Evolutionary conservation across 2,113 vertebrate genomes (phyloP).

Genomic region (Ceyx melanurus): DNA sequence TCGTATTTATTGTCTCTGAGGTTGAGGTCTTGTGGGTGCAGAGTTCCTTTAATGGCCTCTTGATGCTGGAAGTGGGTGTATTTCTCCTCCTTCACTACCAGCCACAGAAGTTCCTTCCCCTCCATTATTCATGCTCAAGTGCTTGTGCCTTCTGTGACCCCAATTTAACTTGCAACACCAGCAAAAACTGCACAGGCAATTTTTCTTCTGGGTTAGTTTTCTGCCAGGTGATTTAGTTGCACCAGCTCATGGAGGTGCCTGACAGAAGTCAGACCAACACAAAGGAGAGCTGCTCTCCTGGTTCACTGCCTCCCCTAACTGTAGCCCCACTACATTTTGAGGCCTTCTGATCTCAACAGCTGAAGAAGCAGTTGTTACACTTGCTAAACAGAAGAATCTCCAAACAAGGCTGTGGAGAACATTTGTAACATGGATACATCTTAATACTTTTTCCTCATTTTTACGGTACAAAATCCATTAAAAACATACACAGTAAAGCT

Average conservation of each 20-base stretch:
- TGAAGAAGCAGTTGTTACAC: not conserved
- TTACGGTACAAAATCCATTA: not conserved
- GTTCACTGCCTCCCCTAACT: not conserved
- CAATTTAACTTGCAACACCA: not conserved
- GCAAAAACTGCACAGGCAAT: not conserved
- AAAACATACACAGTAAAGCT: not conserved
- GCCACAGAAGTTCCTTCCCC: not conserved
- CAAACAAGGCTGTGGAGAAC: not conserved
- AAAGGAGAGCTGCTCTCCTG: not conserved
- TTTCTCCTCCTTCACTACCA: not conserved
- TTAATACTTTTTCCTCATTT: not conserved
- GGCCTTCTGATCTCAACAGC: not conserved
- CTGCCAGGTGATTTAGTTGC: not conserved
- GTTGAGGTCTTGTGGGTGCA: not conserved
- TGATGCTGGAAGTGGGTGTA: not conserved
- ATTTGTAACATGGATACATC: not conserved
- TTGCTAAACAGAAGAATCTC: not conserved
- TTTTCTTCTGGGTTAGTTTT: not conserved
- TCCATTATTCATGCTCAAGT: accelerated
- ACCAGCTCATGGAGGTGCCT: not conserved
- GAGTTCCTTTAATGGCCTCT: not conserved
- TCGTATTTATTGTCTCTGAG: not conserved
- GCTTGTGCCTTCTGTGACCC: not conserved
- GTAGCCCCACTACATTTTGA: not conserved
- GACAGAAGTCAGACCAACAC: not conserved